Percentiles rank a stretch among this genome's conserved stretches.
Conservation (phyloP, 1,140 invertebrate species). For the Philotrypesis tridentata region DNA sequence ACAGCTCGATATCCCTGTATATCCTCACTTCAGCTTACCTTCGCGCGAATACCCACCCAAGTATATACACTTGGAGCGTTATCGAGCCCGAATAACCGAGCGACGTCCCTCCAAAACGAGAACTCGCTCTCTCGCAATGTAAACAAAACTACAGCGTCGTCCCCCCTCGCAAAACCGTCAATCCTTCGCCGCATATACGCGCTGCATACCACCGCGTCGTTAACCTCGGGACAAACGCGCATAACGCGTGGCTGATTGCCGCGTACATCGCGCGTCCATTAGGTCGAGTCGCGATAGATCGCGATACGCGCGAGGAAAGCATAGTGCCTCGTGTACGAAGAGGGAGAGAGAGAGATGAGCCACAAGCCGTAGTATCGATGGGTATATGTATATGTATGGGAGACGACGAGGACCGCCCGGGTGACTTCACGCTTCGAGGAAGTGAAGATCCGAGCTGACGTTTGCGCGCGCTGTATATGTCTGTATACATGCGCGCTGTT, state of each 20-base stretch:
- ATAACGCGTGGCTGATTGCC: constrained; percentile 43
- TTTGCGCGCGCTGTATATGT: constrained; percentile 1
- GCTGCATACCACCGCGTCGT: too few relatives aligned
- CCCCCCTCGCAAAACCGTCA: not conserved
- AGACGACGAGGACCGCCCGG: constrained; percentile 35
- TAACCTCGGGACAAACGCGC: constrained; percentile 21
- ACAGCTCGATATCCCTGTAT: too few relatives aligned
- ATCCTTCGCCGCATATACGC: too few relatives aligned
- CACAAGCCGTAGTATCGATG: not conserved
- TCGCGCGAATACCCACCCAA: too few relatives aligned
- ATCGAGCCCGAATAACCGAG: too few relatives aligned
- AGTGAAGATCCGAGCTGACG: constrained; percentile 26
- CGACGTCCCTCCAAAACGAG: too few relatives aligned
- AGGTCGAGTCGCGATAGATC: constrained; percentile 54
- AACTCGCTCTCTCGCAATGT: too few relatives aligned
- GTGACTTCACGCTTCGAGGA: constrained; percentile 41
- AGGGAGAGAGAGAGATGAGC: constrained; percentile 34
- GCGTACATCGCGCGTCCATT: constrained; percentile 56
- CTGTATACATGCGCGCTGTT: too few relatives aligned
- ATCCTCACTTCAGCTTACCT: too few relatives aligned
- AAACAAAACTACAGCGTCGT: too few relatives aligned
- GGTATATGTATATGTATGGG: too few relatives aligned
- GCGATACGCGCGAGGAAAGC: constrained; percentile 4
- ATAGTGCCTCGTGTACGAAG: not conserved
- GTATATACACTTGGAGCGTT: too few relatives aligned